Conservation (phyloP, 2,113 vertebrate genomes). For the Coptodon rendalli region DNA sequence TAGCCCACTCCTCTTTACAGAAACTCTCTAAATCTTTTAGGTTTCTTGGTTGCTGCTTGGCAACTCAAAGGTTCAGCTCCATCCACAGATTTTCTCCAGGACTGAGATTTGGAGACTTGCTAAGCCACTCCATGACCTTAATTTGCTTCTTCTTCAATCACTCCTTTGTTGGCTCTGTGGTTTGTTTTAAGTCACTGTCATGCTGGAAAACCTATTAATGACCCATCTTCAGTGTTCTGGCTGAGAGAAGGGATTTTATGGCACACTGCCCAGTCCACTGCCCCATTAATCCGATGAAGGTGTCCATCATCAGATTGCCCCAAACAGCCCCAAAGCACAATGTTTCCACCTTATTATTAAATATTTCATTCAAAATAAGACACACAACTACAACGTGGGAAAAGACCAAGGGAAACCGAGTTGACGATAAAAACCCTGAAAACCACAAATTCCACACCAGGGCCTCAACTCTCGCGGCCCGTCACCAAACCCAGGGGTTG, state of each 20-base stretch:
- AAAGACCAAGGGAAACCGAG: neutral
- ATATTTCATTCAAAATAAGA: neutral
- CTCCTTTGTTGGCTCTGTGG: neutral
- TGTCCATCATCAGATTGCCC: neutral
- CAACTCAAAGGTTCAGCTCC: neutral
- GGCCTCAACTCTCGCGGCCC: neutral
- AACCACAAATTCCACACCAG: neutral
- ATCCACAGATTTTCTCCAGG: neutral
- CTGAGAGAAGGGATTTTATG: neutral
- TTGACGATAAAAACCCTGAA: neutral
- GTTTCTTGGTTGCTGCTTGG: neutral
- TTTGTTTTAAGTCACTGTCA: neutral
- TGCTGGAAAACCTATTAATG: neutral
- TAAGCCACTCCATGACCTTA: neutral
- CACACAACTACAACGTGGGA: neutral
- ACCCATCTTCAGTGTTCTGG: neutral
- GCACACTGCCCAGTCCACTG: neutral
- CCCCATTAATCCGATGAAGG: neutral
- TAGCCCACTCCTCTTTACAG: neutral
- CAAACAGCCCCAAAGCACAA: neutral
- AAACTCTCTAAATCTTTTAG: neutral
- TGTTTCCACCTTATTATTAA: neutral
- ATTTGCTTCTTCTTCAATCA: neutral
- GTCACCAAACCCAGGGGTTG: neutral
- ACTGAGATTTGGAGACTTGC: neutral